Conservation (phyloP, 1,140 invertebrate genomes). For the Aphaenogaster ashmeadi region DNA sequence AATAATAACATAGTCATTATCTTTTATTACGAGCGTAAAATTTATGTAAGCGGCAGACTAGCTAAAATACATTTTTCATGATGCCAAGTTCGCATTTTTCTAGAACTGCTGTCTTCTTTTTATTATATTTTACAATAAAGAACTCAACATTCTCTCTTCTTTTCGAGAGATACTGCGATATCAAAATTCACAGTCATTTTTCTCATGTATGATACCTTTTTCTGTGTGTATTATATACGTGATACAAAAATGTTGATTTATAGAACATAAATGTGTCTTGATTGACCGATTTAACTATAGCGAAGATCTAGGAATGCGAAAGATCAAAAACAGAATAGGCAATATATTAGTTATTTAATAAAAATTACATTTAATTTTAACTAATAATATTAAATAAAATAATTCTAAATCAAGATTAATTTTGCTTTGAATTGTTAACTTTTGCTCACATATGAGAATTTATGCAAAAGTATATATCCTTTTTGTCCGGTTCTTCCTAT, state of each 20-base stretch:
- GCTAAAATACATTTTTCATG: conserved; percentile 16
- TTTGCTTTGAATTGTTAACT: background rate
- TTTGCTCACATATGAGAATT: background rate
- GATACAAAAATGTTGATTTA: conserved; percentile 21
- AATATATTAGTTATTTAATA: background rate
- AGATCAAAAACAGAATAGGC: background rate
- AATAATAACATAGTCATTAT: background rate
- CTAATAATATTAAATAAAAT: conserved; percentile 24
- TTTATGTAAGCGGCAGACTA: conserved; percentile 6
- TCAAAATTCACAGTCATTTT: conserved; percentile 35
- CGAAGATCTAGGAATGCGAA: background rate
- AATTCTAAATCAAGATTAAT: background rate
- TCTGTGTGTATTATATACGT: background rate
- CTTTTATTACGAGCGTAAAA: conserved; percentile 28
- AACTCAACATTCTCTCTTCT: background rate
- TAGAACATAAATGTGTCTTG: background rate
- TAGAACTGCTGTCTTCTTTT: conserved; percentile 6
- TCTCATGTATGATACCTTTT: conserved; percentile 9
- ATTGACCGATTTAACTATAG: conserved; percentile 7
- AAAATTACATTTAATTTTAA: conserved; percentile 22
- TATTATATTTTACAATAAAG: conserved; percentile 27
- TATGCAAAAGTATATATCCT: conserved; percentile 24
- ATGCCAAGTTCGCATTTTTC: conserved; percentile 8
- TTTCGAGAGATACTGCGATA: background rate
- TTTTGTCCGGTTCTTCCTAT: conserved; percentile 4